Evolutionary conservation across 2,797 vertebrate genomes (phyloP).

Genomic region (Poeciliopsis paucimaculata): DNA sequence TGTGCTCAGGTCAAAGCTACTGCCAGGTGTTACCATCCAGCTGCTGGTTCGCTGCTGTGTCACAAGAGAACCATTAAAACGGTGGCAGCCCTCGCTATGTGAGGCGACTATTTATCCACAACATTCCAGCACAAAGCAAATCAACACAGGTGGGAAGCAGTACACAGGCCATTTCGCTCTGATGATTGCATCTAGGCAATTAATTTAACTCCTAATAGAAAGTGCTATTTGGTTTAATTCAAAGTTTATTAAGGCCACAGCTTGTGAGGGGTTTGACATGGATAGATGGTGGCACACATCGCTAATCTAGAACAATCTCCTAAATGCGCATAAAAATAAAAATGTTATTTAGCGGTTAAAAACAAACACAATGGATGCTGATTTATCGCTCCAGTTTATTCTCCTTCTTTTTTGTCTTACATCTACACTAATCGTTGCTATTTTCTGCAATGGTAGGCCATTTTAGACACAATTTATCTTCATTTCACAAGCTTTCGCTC

Average conservation of each 20-base stretch:
- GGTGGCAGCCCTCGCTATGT: constrained; percentile 17
- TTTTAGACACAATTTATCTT: constrained; percentile 20
- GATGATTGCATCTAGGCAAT: constrained; percentile 13
- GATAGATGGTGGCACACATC: constrained; percentile 14
- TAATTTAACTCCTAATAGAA: constrained; percentile 31
- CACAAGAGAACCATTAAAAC: constrained; percentile 22
- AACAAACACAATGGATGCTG: constrained; percentile 30
- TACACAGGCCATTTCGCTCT: constrained; percentile 2
- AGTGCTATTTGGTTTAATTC: constrained; percentile 20
- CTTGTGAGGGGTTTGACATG: constrained; percentile 12
- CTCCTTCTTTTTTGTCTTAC: constrained; percentile 26
- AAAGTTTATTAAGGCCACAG: constrained; percentile 14
- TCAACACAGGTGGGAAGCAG: constrained; percentile 11
- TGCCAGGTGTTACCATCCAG: constrained; percentile 32
- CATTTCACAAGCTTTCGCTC: constrained; percentile 36
- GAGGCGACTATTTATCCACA: constrained; percentile 36
- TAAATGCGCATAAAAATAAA: constrained; percentile 17
- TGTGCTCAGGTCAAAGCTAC: constrained; percentile 26
- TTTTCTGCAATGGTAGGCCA: constrained; percentile 41
- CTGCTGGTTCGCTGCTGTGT: constrained; percentile 33
- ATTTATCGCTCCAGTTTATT: constrained; percentile 22
- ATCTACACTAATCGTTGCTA: constrained; percentile 52
- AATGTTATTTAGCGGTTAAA: constrained; percentile 35
- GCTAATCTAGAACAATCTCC: constrained; percentile 48
- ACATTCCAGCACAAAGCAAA: constrained; percentile 21